Base-by-base conservation (phyloP, 2,888 invertebrate species). In the Cephalotes varians region DNA sequence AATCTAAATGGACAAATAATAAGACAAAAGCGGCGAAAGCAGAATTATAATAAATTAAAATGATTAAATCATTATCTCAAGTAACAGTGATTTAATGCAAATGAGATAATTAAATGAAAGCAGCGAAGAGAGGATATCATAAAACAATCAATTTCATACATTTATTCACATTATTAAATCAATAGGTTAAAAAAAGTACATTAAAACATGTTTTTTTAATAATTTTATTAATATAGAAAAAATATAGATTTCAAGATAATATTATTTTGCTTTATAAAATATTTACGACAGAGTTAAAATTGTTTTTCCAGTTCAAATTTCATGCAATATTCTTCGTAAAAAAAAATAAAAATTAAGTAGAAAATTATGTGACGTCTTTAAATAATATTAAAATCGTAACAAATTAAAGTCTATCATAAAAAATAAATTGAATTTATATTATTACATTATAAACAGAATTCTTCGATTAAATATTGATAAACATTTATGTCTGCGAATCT, bases 21-120 rank as follows among this genome's bases (percentile, higher is more conserved):
- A 4, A 62, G 18, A 62, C n/a, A 54, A 56, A 31, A 1, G 31
- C 7, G n/a, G 0, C 4, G 5, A 21, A 72, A 3, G 7, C 10
- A 54, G n/a, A 49, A 54, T 28, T 21, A 62, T 15, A 40, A 21
- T 18, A 12, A 62, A 9, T n/a, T 40, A 28, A 31, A 47, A 44
- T 49, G 3, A 34, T 49, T 60, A 44, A 60, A 18, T 34, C 18
- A 74, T 54, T 51, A 12, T 51, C 1, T 60, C 28, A n/a, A 5
- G 7, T 65, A 37, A 76, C 15, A n/a, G 5, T 15, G 6, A 76
- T 54, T 65, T 65, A 65, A 54, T 62, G 49, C 4, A 25, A 28
- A 65, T 40, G 10, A 65, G 40, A 12, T 15, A 37, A 65, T 65
- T 40, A 40, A 51, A 15, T 7, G 4, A 62, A 64, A 10, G 15